A percentile compares a stretch with the other conserved stretches of the same genome.
Conservation (phyloP, 2,888 invertebrate genomes). For the Lasioglossum figueresi region DNA sequence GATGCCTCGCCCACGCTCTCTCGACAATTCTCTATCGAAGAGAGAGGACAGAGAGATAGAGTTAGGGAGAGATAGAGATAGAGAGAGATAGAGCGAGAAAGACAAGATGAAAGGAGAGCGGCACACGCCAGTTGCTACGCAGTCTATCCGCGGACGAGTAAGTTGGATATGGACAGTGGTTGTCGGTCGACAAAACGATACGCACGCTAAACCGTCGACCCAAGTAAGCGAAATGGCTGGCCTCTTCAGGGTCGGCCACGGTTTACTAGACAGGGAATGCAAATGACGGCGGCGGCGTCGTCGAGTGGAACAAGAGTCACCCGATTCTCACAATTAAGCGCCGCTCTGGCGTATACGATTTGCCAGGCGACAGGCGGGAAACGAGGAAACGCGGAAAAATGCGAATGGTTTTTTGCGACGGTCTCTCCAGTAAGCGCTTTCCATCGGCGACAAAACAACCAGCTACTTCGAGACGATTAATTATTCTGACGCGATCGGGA, state of each 20-base stretch:
- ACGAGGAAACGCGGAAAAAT: slow-evolving; percentile 43
- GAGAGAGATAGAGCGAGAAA: not conserved
- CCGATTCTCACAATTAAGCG: slow-evolving; percentile 68
- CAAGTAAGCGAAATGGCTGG: slow-evolving; percentile 60
- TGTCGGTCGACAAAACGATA: slow-evolving; percentile 10
- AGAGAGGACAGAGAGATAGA: slow-evolving; percentile 18
- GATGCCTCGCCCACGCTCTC: slow-evolving; percentile 60
- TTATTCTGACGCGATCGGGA: slow-evolving; percentile 26
- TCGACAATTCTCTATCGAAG: slow-evolving; percentile 40
- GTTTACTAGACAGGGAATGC: slow-evolving; percentile 59
- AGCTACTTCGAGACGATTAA: slow-evolving; percentile 17
- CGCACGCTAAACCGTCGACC: slow-evolving; percentile 56
- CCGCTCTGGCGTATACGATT: slow-evolving; percentile 47
- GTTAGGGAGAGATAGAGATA: too few species aligned
- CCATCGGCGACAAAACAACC: slow-evolving; percentile 22
- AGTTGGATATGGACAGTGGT: slow-evolving; percentile 39
- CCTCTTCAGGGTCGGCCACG: slow-evolving; percentile 59
- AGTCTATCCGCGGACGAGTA: slow-evolving; percentile 37
- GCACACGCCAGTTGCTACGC: slow-evolving; percentile 32
- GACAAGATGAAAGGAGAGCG: slow-evolving; percentile 31
- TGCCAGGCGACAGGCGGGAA: slow-evolving; percentile 20
- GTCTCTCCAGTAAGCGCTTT: slow-evolving; percentile 9
- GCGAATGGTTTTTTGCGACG: not conserved
- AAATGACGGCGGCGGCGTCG: slow-evolving; percentile 50
- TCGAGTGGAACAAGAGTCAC: slow-evolving; percentile 68